These are phyloP conservation scores for Phlogophora meticulosa DNA, from an alignment of 2,888 invertebrate genomes.

Conservation along the genomic window DNA sequence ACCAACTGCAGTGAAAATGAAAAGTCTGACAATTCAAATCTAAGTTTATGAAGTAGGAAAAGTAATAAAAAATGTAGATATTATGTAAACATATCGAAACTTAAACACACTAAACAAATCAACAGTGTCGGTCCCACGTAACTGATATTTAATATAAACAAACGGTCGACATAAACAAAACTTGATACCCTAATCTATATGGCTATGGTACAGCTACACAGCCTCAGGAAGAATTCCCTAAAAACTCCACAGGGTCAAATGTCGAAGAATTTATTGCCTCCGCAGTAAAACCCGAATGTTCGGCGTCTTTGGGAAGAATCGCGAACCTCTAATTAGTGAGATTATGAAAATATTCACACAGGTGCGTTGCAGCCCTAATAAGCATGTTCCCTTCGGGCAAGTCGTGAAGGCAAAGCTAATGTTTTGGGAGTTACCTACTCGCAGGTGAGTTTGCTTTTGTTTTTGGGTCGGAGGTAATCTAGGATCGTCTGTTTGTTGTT, in stretches of 20 bases:
- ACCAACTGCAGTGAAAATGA: background rate
- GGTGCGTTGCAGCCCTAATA: slow-evolving; percentile 89
- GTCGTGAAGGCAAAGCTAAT: slow-evolving; percentile 87
- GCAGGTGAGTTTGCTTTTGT: slow-evolving; percentile 83
- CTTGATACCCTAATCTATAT: slow-evolving; percentile 77
- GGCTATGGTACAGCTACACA: slow-evolving; percentile 76
- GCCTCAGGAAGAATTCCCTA: slow-evolving; percentile 88
- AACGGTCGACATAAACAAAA: slow-evolving; percentile 64
- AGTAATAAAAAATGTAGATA: slow-evolving; percentile 49
- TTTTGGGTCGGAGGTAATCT: slow-evolving; percentile 83
- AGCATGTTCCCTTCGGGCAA: slow-evolving; percentile 88
- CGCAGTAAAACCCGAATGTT: slow-evolving; percentile 87
- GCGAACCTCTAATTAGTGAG: slow-evolving; percentile 91
- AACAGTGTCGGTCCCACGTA: slow-evolving; percentile 57
- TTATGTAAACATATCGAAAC: slow-evolving; percentile 51
- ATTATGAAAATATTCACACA: slow-evolving; percentile 91
- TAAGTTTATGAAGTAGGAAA: slow-evolving; percentile 42
- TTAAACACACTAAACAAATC: slow-evolving; percentile 60
- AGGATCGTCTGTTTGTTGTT: slow-evolving; percentile 74
- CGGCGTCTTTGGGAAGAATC: slow-evolving; percentile 88
- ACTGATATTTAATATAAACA: slow-evolving; percentile 68
- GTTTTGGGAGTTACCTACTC: slow-evolving; percentile 85
- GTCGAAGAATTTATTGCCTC: slow-evolving; percentile 91
- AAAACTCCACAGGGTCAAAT: slow-evolving; percentile 88
- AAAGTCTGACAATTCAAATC: slow-evolving; percentile 30